Evolutionary conservation across 2,797 vertebrate genomes (phyloP), one percentile per base, ranked within the genome.

Genomic region (Crocodylus rhombifer): DNA sequence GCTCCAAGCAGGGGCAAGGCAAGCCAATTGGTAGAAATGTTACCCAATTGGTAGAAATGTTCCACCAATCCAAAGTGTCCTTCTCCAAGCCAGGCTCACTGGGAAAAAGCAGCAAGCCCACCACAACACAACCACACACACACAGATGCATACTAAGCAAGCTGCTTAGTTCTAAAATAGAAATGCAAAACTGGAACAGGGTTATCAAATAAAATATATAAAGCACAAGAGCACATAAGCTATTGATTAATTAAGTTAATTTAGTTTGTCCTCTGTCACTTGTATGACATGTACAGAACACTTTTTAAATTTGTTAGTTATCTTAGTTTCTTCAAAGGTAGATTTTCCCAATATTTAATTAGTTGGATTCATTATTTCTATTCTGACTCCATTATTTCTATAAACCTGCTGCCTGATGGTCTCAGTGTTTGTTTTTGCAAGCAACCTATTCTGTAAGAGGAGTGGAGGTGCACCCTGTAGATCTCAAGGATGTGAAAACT

Each of bases 261-360:
- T 76, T 1, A 64, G 84, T 86, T 95, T 91, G 86, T 75, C 51
- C 11, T 81, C 82, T 92, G 74, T 26, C 71, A 76, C 84, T 96
- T 94, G n/a, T 67, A 33, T 90, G 71, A 76, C 42, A 28, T 82
- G 63, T 67, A 78, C 86, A 78, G 62, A 76, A 78, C 80, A 82
- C 82, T 2, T 0, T 77, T 94, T 87, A 83, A 94, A 92, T 75
- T 91, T 86, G 96, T 86, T 64, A 69, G 69, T 91, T 83, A 58
- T 77, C 25, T 95, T 91, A 91, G 86, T 84, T 85, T n/a, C 11
- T 36, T 84, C 67, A 69, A 81, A 75, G 73, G 87, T 79, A 18
- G 28, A 26, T 87, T 30, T 83, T 79, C 64, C 85, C 73, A 51
- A 60, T 12, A 1, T 73, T 87, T 91, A 90, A 28, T 63, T 86